Conservation (phyloP, 2,888 invertebrate species). For the Strigamia transsilvanica region DNA sequence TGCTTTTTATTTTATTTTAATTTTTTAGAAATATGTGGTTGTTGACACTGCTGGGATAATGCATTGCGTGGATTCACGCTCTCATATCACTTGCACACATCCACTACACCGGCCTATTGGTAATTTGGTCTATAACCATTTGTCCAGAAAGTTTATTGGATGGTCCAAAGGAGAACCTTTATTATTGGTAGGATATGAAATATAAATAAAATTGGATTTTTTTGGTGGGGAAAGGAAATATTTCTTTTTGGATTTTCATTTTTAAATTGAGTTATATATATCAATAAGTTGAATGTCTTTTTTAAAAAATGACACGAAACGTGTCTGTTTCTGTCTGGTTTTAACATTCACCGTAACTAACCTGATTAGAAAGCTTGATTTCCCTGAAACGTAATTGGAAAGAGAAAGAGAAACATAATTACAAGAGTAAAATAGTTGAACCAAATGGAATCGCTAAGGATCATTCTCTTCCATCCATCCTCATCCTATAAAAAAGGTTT, state of each 20-base stretch:
- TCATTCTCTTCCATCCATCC: background rate
- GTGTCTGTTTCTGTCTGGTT: background rate
- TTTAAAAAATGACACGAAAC: background rate
- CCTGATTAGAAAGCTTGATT: background rate
- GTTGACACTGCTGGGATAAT: background rate
- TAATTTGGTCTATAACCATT: conserved; percentile 2
- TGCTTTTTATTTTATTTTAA: background rate
- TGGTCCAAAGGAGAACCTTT: background rate
- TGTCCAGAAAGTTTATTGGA: background rate
- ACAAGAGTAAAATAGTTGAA: background rate
- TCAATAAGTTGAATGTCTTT: background rate
- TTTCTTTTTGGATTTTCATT: background rate
- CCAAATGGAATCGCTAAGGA: background rate
- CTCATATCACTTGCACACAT: background rate
- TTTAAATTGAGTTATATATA: background rate
- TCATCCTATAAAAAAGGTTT: background rate
- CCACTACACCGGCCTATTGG: background rate
- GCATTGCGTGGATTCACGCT: background rate
- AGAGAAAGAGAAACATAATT: background rate
- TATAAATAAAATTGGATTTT: background rate
- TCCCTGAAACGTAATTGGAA: background rate
- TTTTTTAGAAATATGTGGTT: background rate
- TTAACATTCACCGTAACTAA: background rate
- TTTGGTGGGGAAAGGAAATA: background rate
- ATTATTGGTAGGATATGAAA: background rate